Base-by-base conservation (phyloP, 2,113 vertebrate species). In the Crotophaga sulcirostris region DNA sequence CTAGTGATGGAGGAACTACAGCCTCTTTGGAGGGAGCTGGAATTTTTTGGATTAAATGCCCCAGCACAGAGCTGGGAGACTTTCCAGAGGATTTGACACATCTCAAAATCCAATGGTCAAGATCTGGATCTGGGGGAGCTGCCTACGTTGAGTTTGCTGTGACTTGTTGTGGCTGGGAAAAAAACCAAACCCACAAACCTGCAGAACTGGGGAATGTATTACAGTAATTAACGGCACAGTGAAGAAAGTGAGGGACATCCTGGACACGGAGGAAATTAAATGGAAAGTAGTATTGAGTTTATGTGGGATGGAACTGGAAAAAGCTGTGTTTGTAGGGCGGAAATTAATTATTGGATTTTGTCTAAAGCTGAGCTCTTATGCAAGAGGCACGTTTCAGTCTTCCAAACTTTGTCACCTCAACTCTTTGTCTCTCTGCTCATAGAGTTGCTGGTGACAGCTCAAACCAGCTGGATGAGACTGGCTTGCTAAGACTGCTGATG, bases 321-420 rank as follows among this genome's bases (percentile, higher is more conserved):
- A 68, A 80, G 36, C 49, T 93, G 64, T 92, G 62, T 84, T 86
- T 92, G 62, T 76, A 2, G 69, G 38, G 34, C 77, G 75, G 94
- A 95, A 96, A 96, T 96, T 86, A 96, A 90, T 95, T 96, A 97
- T 96, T 95, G 91, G 75, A 95, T 97, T 97, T 94, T 93, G 44
- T 94, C 69, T 90, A 70, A 89, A 89, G 73, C 62, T 74, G 85
- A 74, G 26, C 51, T 96, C 51, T 96, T 93, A 74, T 59, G 24
- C 21, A 73, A 85, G 77, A 91, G 66, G 56, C 29, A 16, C 3
- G 33, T 67, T 51, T 92, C 16, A 3, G 19, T 81, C 60, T 79
- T 91, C 60, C 34, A 36, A 4, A 84, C 73, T 55, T 84, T 58
- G 19, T 12, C 13, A 51, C 19, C 7, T 76, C 36, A 72, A 34